These are phyloP conservation scores for Plebejus argus DNA, from an alignment of 2,888 invertebrate species.

Conservation along the genomic window DNA sequence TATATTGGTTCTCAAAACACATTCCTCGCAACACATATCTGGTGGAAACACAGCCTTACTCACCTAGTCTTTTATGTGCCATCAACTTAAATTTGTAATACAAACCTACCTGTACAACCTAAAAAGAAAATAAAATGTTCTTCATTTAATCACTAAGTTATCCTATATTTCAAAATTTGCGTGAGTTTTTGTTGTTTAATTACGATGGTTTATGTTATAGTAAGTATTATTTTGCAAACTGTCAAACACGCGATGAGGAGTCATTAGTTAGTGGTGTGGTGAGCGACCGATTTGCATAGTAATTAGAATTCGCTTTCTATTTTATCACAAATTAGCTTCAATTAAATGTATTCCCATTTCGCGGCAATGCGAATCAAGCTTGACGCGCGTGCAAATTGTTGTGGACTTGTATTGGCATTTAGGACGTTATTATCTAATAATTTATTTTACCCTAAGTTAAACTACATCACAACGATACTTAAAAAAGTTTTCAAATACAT, in stretches of 20 bases:
- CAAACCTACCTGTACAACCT: no score
- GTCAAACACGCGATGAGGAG: constrained; percentile 26
- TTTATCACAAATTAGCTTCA: constrained; percentile 71
- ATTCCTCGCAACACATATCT: no score
- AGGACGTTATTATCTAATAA: neutral
- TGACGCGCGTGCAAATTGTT: constrained; percentile 21
- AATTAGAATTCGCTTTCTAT: constrained; percentile 68
- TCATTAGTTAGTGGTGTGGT: constrained; percentile 63
- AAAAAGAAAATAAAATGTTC: no score
- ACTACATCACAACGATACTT: no score
- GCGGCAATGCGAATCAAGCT: constrained; percentile 40
- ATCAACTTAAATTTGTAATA: no score
- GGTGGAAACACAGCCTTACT: no score
- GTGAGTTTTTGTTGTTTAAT: neutral
- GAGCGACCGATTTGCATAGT: constrained; percentile 75
- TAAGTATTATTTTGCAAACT: neutral
- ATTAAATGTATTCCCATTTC: constrained; percentile 55
- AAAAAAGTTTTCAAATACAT: neutral
- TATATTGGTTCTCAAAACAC: no score
- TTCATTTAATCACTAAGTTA: no score
- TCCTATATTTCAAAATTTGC: neutral
- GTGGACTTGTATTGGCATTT: neutral
- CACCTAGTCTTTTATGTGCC: no score
- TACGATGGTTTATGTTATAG: neutral
- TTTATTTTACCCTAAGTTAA: no score